A percentile compares a stretch with the other conserved stretches of the same genome.
Conservation (phyloP, 2,113 vertebrate species). For the Stigmatopora argus region DNA sequence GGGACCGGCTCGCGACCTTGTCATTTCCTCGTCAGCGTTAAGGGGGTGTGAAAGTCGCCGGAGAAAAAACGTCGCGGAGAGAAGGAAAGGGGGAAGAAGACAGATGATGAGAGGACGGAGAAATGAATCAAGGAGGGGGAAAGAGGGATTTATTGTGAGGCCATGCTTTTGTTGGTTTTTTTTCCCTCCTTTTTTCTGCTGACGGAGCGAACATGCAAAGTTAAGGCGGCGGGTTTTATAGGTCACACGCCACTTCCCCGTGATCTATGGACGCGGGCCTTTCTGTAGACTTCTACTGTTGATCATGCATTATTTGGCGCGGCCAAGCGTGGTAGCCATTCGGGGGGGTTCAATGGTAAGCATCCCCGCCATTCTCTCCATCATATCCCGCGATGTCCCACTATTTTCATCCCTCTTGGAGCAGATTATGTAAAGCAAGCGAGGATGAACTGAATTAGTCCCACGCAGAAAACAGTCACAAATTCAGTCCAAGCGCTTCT, state of each 20-base stretch:
- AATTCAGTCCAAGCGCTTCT: not conserved
- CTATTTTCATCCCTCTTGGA: conserved; percentile 24
- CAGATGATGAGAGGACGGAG: conserved; percentile 16
- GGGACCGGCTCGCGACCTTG: conserved; percentile 46
- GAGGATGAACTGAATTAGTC: conserved; percentile 3
- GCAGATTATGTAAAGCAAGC: conserved; percentile 40
- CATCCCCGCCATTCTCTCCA: conserved; percentile 12
- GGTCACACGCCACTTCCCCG: conserved; percentile 69
- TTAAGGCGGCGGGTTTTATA: conserved; percentile 51
- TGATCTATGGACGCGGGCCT: conserved; percentile 65
- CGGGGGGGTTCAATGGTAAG: conserved; percentile 33
- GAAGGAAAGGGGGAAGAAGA: conserved; percentile 6
- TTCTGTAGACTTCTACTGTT: conserved; percentile 61
- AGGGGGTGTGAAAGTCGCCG: not conserved
- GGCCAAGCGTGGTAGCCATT: conserved; percentile 51
- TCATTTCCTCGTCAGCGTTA: conserved; percentile 25
- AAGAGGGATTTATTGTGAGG: conserved; percentile 49
- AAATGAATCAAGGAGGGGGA: conserved; percentile 46
- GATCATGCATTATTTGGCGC: conserved; percentile 65
- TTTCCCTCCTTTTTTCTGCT: conserved; percentile 62
- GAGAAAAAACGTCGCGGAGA: not conserved
- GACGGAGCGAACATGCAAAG: conserved; percentile 58
- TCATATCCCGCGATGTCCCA: conserved; percentile 23
- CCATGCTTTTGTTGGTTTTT: conserved; percentile 41
- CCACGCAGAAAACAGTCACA: not conserved